A percentile compares a stretch with the other conserved stretches of the same genome.
These are phyloP conservation scores for Cygnus olor DNA, from an alignment of 2,797 vertebrate genomes.

Conservation along the genomic window DNA sequence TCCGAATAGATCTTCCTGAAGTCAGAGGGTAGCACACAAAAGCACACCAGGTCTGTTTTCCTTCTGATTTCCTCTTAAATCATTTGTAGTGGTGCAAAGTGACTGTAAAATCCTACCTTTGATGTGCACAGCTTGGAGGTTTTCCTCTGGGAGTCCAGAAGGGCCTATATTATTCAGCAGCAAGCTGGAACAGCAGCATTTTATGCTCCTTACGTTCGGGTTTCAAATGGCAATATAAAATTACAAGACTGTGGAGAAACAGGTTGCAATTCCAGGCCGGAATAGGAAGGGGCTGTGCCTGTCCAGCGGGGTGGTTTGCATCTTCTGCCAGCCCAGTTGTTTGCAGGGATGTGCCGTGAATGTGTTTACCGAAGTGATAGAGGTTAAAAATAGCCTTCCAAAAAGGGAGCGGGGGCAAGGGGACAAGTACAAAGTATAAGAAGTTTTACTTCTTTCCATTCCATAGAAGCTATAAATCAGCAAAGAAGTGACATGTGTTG, in stretches of 20 bases:
- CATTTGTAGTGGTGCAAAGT: not conserved
- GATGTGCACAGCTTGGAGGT: constrained; percentile 10
- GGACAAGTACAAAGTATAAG: not conserved
- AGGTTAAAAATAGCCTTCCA: not conserved
- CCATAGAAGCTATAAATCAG: not conserved
- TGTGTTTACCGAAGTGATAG: not conserved
- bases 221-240: not conserved
- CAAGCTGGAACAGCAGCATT: not conserved
- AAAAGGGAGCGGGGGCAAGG: not conserved
- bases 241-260: not conserved
- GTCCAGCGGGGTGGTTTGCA: fast-evolving
- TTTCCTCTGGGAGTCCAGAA: not conserved
- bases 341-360: not conserved
- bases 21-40: not conserved
- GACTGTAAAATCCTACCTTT: constrained; percentile 18
- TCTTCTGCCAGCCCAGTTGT: not conserved
- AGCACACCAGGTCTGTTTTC: not conserved
- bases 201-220: not conserved
- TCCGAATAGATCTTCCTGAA: not conserved
- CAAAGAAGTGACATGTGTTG: not conserved
- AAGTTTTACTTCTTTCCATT: constrained; percentile 25
- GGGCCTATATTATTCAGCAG: not conserved
- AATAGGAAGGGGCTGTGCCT: not conserved
- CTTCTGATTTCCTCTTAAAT: not conserved
- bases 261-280: not conserved